These are phyloP conservation scores for Drosophila neutralis DNA, from an alignment of 2,888 invertebrate species.

Conservation along the genomic window DNA sequence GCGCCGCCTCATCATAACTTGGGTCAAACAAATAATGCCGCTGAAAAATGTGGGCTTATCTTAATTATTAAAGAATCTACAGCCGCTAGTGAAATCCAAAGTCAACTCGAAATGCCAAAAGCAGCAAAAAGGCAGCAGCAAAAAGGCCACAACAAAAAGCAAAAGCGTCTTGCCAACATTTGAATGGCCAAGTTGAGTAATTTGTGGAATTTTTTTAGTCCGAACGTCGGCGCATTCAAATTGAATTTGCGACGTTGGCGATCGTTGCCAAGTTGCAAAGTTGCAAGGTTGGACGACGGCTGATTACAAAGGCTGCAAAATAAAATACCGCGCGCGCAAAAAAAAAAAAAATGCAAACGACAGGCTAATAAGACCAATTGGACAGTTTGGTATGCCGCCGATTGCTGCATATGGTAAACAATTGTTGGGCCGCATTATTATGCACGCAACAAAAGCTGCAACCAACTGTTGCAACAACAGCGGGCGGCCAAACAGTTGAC, in stretches of 20 bases:
- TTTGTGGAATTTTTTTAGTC: slow-evolving; percentile 65
- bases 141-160: slow-evolving; percentile 2
- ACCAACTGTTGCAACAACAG: not conserved
- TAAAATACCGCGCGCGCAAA: slow-evolving; percentile 37
- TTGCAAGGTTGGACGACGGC: slow-evolving; percentile 27
- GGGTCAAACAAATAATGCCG: not conserved
- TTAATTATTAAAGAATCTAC: slow-evolving; percentile 36
- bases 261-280: slow-evolving; percentile 8
- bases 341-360: slow-evolving; percentile 72
- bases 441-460: slow-evolving; percentile 47
- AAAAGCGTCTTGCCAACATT: slow-evolving; percentile 56
- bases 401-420: slow-evolving; percentile 79
- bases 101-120: slow-evolving; percentile 10
- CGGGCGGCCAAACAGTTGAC: slow-evolving; percentile 55
- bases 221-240: slow-evolving; percentile 74
- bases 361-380: slow-evolving; percentile 81
- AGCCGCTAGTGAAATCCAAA: not conserved
- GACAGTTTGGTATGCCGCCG: slow-evolving; percentile 78
- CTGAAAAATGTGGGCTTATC: slow-evolving; percentile 6
- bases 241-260: slow-evolving; percentile 45
- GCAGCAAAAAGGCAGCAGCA: not conserved
- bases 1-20: slow-evolving; percentile 3
- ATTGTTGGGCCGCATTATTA: slow-evolving; percentile 71
- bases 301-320: slow-evolving; percentile 51
- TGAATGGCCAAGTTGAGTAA: slow-evolving; percentile 71